These are phyloP conservation scores for Ammospiza caudacuta DNA, from an alignment of 2,113 vertebrate genomes.

Conservation along the genomic window DNA sequence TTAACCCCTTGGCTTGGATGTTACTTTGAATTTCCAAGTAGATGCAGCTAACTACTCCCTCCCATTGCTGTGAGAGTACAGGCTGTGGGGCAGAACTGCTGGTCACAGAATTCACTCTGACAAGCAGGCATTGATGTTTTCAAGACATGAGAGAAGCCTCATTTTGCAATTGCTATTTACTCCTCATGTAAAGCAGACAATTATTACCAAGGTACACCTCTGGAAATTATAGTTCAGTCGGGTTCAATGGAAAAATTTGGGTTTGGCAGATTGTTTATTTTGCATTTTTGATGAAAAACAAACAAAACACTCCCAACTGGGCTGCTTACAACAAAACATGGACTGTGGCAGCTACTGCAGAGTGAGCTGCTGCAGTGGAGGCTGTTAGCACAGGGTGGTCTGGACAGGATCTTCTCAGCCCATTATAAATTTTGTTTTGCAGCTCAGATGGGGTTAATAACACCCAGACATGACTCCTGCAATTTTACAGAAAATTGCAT, in stretches of 20 bases:
- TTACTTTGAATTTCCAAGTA: no score
- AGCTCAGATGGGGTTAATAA: conserved; percentile 12
- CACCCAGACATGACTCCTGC: conserved; percentile 7
- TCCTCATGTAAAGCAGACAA: background rate
- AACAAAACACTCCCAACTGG: background rate
- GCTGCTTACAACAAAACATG: background rate
- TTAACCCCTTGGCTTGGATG: no score
- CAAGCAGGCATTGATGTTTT: background rate
- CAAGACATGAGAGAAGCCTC: background rate
- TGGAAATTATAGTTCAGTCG: background rate
- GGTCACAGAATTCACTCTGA: background rate
- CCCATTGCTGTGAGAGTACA: background rate
- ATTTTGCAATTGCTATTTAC: background rate
- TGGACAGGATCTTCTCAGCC: conserved; percentile 3
- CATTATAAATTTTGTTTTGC: background rate
- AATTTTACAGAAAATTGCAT: conserved; percentile 19
- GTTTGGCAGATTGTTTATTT: background rate
- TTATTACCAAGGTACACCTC: background rate
- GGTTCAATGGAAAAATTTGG: background rate
- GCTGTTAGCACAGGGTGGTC: background rate
- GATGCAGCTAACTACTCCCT: no score
- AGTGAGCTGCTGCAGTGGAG: background rate
- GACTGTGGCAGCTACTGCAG: background rate
- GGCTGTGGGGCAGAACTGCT: background rate
- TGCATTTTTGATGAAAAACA: background rate